Conservation (phyloP, 2,113 vertebrate genomes). For the Petroica traversi region DNA sequence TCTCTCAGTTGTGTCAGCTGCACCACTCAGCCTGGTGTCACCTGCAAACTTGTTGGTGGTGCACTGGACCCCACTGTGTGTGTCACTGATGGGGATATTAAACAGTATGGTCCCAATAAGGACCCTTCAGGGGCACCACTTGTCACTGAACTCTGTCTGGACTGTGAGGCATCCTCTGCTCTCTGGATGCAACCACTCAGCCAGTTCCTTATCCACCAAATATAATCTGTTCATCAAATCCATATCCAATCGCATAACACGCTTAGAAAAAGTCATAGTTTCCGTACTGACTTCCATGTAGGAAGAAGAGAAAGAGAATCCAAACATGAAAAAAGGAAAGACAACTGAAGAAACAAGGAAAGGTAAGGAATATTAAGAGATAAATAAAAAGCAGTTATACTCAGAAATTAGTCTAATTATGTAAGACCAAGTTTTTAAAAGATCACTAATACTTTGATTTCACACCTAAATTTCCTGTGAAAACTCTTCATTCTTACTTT, state of each 20-base stretch:
- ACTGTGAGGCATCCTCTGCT: too few species aligned
- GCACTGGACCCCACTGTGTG: too few species aligned
- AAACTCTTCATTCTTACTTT: not conserved
- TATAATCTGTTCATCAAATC: not conserved
- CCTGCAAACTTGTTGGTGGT: not conserved
- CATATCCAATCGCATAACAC: not conserved
- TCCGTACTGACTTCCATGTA: not conserved
- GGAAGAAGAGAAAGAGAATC: not conserved
- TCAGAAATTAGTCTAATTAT: not conserved
- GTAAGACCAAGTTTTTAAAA: not conserved
- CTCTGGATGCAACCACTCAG: not conserved
- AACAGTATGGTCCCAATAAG: not conserved
- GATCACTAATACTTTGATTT: not conserved
- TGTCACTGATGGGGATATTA: not conserved
- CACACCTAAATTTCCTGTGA: not conserved
- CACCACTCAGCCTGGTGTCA: not conserved
- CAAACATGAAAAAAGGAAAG: not conserved
- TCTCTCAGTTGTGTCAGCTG: not conserved
- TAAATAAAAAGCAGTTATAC: not conserved
- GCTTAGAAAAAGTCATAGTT: not conserved
- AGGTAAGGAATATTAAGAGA: not conserved
- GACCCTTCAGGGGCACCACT: not conserved
- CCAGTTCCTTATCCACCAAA: not conserved
- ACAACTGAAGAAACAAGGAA: not conserved
- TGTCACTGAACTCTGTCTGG: rapidly evolving